Evolutionary conservation across 2,888 invertebrate genomes (phyloP).

Genomic region (Emesis castigata): DNA sequence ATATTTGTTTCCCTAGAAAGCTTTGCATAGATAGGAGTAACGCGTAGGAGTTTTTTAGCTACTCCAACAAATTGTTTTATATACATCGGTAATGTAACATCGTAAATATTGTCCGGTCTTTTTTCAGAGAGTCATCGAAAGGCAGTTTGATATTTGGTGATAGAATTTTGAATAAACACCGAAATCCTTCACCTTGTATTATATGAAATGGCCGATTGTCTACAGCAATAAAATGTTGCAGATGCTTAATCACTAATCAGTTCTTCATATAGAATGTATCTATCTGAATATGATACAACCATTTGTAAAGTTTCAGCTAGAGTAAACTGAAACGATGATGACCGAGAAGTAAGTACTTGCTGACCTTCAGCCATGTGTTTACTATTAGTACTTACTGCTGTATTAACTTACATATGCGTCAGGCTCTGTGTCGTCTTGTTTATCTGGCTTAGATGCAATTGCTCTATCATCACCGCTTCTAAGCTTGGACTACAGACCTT

Average conservation of each 20-base stretch:
- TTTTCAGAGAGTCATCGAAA: not conserved
- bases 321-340: not conserved
- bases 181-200: not conserved
- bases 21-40: too few relatives aligned
- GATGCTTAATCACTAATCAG: not conserved
- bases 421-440: not conserved
- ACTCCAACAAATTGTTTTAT: too few relatives aligned
- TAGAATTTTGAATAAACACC: not conserved
- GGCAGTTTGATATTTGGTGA: not conserved
- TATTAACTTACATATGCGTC: too few relatives aligned
- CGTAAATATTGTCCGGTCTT: not conserved
- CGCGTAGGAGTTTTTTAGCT: too few relatives aligned
- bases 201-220: not conserved
- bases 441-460: not conserved
- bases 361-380: not conserved
- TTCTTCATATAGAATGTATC: not conserved
- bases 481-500: not conserved
- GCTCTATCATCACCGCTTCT: not conserved
- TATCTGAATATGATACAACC: not conserved
- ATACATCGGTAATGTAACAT: too few relatives aligned
- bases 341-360: not conserved
- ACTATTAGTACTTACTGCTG: not conserved
- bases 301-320: not conserved
- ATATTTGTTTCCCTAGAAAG: too few relatives aligned
- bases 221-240: not conserved